Base-by-base conservation (phyloP, 2,113 vertebrate species). In the Apus apus region DNA sequence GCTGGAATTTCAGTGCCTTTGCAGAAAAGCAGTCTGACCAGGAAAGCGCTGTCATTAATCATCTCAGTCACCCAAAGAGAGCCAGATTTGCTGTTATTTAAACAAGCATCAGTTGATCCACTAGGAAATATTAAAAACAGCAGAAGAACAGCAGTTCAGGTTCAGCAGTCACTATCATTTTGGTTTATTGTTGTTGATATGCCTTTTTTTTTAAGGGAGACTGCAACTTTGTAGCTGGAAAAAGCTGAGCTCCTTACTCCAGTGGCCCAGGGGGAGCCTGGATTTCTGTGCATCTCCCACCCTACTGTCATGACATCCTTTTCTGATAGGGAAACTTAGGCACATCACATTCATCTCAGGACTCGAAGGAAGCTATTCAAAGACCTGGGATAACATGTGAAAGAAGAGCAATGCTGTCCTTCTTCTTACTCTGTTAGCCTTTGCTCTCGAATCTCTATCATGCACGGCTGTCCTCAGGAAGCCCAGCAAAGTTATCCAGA, bases 381-480 rank as follows among this genome's bases (percentile, higher is more conserved):
- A 84, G 23, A 11, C 17, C 38, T 1, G 2, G 27, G 13, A 32
- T 22, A 61, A 85, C 82, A 82, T n/a, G 9, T 5, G 13, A 80
- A 61, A 20, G 58, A 89, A 51, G 8, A 56, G 11, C 32, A 81
- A 70, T 54, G 46, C 22, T 43, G 11, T 50, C n/a, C 43, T 10
- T 1, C 3, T 26, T 20, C 17, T 71, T 13, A 9, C 26, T 34
- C 30, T 12, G 32, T 9, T 11, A 72, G 34, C 36, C 30, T 73
- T 56, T 78, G 51, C 36, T 78, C 36, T 51, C 32, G 78, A 45
- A 30, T 9, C 0, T 0, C 30, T 54, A 50, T 50, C 1, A 2
- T 27, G 30, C 64, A 26, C 4, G 40, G 60, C 48, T 2, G 1
- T 67, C 60, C 68, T 77, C 38, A 25, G 40, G 51, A 61, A 68